Evolutionary conservation across 2,797 vertebrate genomes (phyloP), one percentile per base, ranked within the genome.

Genomic region (Peromyscus eremicus): DNA sequence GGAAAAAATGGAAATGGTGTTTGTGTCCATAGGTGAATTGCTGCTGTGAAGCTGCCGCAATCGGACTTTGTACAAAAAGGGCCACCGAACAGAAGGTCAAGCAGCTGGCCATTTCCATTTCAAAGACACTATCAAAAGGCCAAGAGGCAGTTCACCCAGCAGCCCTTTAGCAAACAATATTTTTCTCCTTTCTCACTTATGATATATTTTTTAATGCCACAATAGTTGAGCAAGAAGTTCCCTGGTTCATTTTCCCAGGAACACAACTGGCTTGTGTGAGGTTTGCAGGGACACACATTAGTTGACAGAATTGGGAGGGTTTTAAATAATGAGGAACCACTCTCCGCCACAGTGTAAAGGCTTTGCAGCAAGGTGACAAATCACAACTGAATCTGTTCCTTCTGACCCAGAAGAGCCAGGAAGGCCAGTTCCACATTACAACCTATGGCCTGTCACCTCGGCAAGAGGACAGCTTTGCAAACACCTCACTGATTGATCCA

Each of bases 101-200:
- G 99, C 99, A 99, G 99, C 99, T 99, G 99, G 99, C 99, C 99
- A 99, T 99, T 99, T 99, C 99, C 99, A 99, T 99, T 99, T 99
- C 99, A 99, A 99, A 99, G 99, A 99, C 99, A 98, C 98, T 99
- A 98, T 99, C 98, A 98, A 99, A 99, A 99, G 98, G 98, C 98
- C 98, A 99, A 98, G 98, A 99, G 98, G 98, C 98, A 98, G 98
- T 98, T 98, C 98, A 98, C 98, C 98, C 98, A 97, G 98, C 98
- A 98, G 98, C 98, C 98, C 98, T 98, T 98, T 98, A 98, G 98
- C 98, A 99, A 99, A 99, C 98, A 99, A 98, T 99, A 98, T 99
- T 49, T 99, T 99, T 99, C 98, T 99, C 98, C 98, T 98, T 99
- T 99, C 98, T 98, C 98, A 96, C 98, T 99, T 99, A 99, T 98